A percentile compares a stretch with the other conserved stretches of the same genome.
phyloP scores from a whole-genome alignment of 1,140 invertebrate genomes.

The Drosophila lini region DNA sequence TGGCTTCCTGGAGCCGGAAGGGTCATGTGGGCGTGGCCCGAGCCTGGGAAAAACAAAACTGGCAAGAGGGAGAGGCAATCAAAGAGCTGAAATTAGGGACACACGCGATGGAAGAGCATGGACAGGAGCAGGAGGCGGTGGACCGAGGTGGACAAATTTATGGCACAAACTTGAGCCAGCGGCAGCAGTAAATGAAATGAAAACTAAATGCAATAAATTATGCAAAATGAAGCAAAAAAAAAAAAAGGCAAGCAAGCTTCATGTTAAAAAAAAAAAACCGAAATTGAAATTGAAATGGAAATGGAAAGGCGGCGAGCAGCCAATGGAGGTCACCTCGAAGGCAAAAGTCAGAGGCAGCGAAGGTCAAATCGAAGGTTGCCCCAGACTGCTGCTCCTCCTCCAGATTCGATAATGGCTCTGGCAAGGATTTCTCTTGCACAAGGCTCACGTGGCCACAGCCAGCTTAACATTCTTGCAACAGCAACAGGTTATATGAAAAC shows the following conservation, averaged over 20 bases:
- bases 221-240: slow-evolving; percentile 54
- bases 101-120: slow-evolving; percentile 59
- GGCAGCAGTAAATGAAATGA: slow-evolving; percentile 41
- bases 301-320: slow-evolving; percentile 43
- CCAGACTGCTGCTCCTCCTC: slow-evolving; percentile 1
- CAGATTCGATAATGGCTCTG: slow-evolving; percentile 4
- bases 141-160: slow-evolving; percentile 47
- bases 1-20: slow-evolving; percentile 15
- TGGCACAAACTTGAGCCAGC: slow-evolving; percentile 33
- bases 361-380: slow-evolving; percentile 64
- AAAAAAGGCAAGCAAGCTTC: slow-evolving; percentile 1
- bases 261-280: slow-evolving; percentile 50
- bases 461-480: not conserved
- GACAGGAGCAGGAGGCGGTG: not conserved
- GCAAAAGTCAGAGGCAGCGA: slow-evolving; percentile 33
- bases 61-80: slow-evolving; percentile 57
- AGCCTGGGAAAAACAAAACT: slow-evolving; percentile 8
- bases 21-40: slow-evolving; percentile 31
- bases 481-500: slow-evolving; percentile 56
- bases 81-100: slow-evolving; percentile 75
- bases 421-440: slow-evolving; percentile 48
- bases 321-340: slow-evolving; percentile 39
- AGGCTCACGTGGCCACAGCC: slow-evolving; percentile 38
- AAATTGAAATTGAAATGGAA: slow-evolving; percentile 73
- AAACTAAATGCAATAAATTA: slow-evolving; percentile 79